These are phyloP conservation scores for Enteromius radiatus DNA, from an alignment of 2,797 vertebrate genomes.

Conservation along the genomic window DNA sequence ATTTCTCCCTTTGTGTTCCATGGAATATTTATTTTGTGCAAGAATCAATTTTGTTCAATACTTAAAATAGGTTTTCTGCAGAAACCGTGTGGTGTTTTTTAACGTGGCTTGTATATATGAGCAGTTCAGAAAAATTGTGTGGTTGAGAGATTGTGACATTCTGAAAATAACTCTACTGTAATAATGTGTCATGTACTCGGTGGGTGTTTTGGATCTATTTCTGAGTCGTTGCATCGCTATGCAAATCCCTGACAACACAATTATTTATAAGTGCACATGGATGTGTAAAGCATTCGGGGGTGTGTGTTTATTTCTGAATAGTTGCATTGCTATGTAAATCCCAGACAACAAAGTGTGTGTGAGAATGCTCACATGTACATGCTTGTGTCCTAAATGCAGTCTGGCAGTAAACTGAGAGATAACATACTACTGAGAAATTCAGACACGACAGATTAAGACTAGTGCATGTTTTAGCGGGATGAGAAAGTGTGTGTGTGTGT, in stretches of 20 bases:
- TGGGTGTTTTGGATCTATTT: conserved; percentile 3
- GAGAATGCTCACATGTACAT: conserved; percentile 51
- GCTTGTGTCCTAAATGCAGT: conserved; percentile 60
- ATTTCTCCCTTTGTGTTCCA: not conserved
- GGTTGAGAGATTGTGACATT: conserved; percentile 5
- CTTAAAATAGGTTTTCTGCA: not conserved
- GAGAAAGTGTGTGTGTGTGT: not conserved
- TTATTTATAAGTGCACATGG: not conserved
- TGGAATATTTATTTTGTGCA: not conserved
- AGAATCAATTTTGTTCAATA: not conserved
- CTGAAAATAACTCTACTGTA: conserved; percentile 25
- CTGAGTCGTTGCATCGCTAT: not conserved
- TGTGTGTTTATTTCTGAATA: not conserved
- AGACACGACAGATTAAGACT: conserved; percentile 1
- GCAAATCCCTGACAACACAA: conserved; percentile 20
- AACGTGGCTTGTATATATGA: not conserved
- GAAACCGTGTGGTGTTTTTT: not conserved
- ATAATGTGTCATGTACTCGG: conserved; percentile 6
- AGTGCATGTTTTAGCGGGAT: not conserved
- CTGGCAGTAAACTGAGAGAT: conserved; percentile 39
- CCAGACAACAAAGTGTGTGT: conserved; percentile 21
- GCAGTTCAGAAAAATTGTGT: not conserved
- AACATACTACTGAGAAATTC: not conserved
- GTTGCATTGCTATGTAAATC: conserved; percentile 3
- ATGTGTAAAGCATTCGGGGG: conserved; percentile 11